A percentile compares a stretch with the other conserved stretches of the same genome.
Evolutionary conservation across 2,888 invertebrate genomes (phyloP).

Genomic region (Baccha elongata): DNA sequence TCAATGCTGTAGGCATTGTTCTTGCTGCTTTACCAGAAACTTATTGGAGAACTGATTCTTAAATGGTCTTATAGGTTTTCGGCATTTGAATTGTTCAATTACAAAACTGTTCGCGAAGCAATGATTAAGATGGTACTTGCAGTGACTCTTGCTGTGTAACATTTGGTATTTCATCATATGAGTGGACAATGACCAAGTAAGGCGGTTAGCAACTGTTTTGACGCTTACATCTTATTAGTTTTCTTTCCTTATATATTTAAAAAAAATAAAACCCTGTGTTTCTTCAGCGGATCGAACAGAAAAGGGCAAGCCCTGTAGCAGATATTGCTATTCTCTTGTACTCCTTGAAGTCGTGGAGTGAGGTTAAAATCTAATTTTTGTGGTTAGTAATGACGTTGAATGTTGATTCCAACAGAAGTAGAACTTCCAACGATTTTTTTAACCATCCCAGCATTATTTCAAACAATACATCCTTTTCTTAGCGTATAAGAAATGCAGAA

Average conservation of each 20-base stretch:
- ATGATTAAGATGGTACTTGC: constrained; percentile 93
- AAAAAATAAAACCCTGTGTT: constrained; percentile 94
- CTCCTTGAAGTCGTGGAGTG: constrained; percentile 94
- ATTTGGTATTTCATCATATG: constrained; percentile 97
- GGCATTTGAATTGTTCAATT: constrained; percentile 92
- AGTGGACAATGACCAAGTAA: constrained; percentile 90
- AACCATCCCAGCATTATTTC: too few species aligned
- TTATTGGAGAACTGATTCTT: constrained; percentile 92
- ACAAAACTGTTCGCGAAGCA: constrained; percentile 89
- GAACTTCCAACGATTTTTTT: too few species aligned
- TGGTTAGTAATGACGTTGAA: too few species aligned
- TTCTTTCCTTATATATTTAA: constrained; percentile 86
- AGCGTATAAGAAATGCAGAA: too few species aligned
- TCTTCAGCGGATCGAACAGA: constrained; percentile 93
- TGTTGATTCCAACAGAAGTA: too few species aligned
- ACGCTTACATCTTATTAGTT: constrained; percentile 57
- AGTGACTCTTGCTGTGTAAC: constrained; percentile 93
- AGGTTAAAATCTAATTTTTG: constrained; percentile 85
- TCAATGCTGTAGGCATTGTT: constrained; percentile 95
- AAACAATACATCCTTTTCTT: too few species aligned
- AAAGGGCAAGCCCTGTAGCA: constrained; percentile 90
- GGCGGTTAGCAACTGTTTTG: constrained; percentile 11
- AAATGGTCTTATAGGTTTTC: constrained; percentile 89
- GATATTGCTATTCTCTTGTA: constrained; percentile 92
- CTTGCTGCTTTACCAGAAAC: constrained; percentile 95